Evolutionary conservation across 2,888 invertebrate species (phyloP).

Genomic region (Anorthoa munda): DNA sequence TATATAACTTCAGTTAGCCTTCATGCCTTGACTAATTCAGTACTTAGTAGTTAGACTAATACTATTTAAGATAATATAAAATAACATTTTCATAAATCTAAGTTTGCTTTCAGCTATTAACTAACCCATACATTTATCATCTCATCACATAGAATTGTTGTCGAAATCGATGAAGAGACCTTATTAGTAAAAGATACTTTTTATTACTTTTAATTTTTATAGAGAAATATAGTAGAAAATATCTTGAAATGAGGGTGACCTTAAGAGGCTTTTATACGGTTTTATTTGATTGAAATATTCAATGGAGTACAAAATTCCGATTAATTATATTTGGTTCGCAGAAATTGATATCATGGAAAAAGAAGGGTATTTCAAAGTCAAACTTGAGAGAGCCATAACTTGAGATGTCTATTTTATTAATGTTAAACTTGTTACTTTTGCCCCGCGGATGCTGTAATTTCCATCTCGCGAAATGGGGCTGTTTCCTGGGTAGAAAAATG

Average conservation of each 20-base stretch:
- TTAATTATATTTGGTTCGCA: background rate
- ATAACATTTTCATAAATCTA: background rate
- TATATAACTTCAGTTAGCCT: background rate
- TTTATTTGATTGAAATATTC: conserved; percentile 33
- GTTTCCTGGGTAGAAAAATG: no score
- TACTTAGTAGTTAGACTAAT: background rate
- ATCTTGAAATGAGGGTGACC: background rate
- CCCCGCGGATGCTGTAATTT: conserved; percentile 32
- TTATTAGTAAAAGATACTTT: background rate
- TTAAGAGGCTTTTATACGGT: background rate
- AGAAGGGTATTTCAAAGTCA: background rate
- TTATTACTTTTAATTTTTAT: no score
- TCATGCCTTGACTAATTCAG: conserved; percentile 12
- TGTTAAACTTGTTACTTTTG: conserved; percentile 27
- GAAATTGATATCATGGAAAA: conserved; percentile 9
- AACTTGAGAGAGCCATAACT: background rate
- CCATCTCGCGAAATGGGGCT: conserved; percentile 42
- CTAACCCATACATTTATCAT: conserved; percentile 20
- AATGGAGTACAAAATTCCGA: conserved; percentile 6
- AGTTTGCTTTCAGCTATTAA: conserved; percentile 46
- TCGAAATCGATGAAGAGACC: conserved; percentile 36
- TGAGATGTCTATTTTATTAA: conserved; percentile 13
- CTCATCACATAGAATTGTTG: conserved; percentile 17
- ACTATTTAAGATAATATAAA: background rate
- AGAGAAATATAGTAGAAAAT: conserved; percentile 5